Evolutionary conservation across 2,113 vertebrate genomes (phyloP).

Genomic region (Isichthys henryi): DNA sequence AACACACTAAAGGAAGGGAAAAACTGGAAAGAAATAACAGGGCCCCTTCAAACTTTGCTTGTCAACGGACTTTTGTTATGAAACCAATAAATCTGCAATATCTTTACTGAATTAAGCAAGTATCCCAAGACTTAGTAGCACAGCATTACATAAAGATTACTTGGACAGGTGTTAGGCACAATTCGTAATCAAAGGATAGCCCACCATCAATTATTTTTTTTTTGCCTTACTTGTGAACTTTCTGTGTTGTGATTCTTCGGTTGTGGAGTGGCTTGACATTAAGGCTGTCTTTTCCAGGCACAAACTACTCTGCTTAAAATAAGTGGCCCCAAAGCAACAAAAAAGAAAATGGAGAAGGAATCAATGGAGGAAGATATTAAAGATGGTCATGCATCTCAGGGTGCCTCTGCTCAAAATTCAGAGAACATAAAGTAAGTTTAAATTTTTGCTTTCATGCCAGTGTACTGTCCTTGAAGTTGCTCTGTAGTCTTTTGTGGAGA

Average conservation of each 20-base stretch:
- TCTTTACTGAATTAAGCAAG: not conserved
- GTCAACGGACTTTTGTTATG: too few species aligned
- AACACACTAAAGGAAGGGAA: not conserved
- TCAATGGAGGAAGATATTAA: constrained; percentile 33
- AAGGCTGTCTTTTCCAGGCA: constrained; percentile 41
- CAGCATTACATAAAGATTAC: not conserved
- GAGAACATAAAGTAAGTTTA: constrained; percentile 67
- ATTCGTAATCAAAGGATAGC: not conserved
- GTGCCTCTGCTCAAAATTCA: constrained; percentile 44
- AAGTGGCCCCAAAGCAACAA: constrained; percentile 43
- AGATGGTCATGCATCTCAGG: constrained; percentile 33
- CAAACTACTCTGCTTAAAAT: constrained; percentile 78
- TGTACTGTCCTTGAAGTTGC: not conserved
- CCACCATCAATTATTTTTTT: not conserved
- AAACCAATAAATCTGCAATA: not conserved
- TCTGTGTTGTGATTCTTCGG: not conserved
- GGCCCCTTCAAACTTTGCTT: not conserved
- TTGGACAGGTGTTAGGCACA: not conserved
- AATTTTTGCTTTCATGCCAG: not conserved
- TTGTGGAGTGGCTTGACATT: not conserved
- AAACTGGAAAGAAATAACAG: not conserved
- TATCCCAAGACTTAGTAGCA: not conserved
- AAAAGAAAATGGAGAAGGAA: constrained; percentile 44
- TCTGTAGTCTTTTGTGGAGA: not conserved
- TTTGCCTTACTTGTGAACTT: not conserved